Conservation (phyloP, 2,888 invertebrate species). For the Eumerus sabulonum region DNA sequence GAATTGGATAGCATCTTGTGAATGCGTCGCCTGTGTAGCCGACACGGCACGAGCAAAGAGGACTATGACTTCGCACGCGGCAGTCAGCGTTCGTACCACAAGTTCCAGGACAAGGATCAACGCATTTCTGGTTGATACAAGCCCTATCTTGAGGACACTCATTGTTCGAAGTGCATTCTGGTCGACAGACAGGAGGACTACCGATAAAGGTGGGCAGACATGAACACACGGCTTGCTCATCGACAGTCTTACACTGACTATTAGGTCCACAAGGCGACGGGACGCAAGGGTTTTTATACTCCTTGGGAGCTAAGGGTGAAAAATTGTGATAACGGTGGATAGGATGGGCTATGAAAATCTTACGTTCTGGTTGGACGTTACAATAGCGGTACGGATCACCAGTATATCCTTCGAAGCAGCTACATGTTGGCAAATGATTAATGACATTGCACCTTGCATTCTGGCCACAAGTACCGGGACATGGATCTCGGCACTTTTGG, state of each 20-base stretch:
- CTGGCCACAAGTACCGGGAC: slow-evolving; percentile 88
- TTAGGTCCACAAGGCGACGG: slow-evolving; percentile 89
- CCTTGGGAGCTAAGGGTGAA: slow-evolving; percentile 67
- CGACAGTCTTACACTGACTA: slow-evolving; percentile 84
- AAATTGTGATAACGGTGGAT: neutral
- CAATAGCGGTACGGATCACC: slow-evolving; percentile 89
- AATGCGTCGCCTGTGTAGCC: slow-evolving; percentile 87
- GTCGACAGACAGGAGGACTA: slow-evolving; percentile 84
- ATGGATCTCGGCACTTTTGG: slow-evolving; percentile 86
- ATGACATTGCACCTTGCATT: slow-evolving; percentile 87
- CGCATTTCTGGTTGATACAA: slow-evolving; percentile 82
- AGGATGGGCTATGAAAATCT: slow-evolving; percentile 66
- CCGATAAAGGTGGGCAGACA: slow-evolving; percentile 83
- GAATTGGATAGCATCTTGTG: slow-evolving; percentile 81
- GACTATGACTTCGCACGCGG: slow-evolving; percentile 81
- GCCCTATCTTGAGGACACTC: slow-evolving; percentile 82
- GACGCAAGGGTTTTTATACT: slow-evolving; percentile 83
- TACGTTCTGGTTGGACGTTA: slow-evolving; percentile 79
- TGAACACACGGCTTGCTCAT: slow-evolving; percentile 82
- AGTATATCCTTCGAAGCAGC: slow-evolving; percentile 82
- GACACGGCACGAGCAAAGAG: slow-evolving; percentile 82
- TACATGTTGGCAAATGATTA: slow-evolving; percentile 89
- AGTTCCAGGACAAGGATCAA: slow-evolving; percentile 82
- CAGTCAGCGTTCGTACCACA: slow-evolving; percentile 84
- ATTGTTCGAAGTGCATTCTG: slow-evolving; percentile 82